These are phyloP conservation scores for Spinibarbus caldwelli DNA, from an alignment of 2,797 vertebrate species.

Conservation along the genomic window DNA sequence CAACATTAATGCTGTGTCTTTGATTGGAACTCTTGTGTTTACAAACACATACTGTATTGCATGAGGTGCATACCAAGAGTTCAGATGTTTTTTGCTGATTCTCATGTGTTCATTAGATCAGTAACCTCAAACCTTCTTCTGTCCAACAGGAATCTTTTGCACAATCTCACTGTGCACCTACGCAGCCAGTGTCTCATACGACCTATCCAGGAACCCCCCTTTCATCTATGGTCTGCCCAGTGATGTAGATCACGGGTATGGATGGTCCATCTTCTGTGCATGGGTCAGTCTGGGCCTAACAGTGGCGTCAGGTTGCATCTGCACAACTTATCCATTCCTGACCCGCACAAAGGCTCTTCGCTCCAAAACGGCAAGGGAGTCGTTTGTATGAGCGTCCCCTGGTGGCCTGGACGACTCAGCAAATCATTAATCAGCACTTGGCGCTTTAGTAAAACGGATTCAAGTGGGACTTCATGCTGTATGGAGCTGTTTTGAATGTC, in stretches of 20 bases:
- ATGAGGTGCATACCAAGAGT: background rate
- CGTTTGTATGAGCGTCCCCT: conserved; percentile 57
- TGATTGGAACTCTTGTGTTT: background rate
- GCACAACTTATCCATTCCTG: conserved; percentile 82
- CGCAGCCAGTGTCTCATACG: conserved; percentile 85
- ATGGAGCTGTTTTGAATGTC: conserved; percentile 14
- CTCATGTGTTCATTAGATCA: background rate
- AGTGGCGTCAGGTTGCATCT: conserved; percentile 83
- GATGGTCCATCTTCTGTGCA: conserved; percentile 87
- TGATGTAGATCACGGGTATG: conserved; percentile 86
- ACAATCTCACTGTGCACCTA: conserved; percentile 88
- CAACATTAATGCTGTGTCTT: background rate
- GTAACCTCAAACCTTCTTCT: conserved; percentile 31
- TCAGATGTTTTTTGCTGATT: background rate
- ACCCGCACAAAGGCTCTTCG: conserved; percentile 78
- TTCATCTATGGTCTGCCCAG: conserved; percentile 86
- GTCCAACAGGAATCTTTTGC: conserved; percentile 85
- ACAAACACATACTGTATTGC: background rate
- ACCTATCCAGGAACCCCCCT: conserved; percentile 84
- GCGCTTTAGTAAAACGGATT: conserved; percentile 30
- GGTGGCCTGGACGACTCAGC: background rate
- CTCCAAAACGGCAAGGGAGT: conserved; percentile 77
- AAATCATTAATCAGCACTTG: conserved; percentile 31
- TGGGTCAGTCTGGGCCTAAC: conserved; percentile 86
- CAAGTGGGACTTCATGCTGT: conserved; percentile 15